Base-by-base conservation (phyloP, 2,113 vertebrate genomes). In the Oostethus manadensis region DNA sequence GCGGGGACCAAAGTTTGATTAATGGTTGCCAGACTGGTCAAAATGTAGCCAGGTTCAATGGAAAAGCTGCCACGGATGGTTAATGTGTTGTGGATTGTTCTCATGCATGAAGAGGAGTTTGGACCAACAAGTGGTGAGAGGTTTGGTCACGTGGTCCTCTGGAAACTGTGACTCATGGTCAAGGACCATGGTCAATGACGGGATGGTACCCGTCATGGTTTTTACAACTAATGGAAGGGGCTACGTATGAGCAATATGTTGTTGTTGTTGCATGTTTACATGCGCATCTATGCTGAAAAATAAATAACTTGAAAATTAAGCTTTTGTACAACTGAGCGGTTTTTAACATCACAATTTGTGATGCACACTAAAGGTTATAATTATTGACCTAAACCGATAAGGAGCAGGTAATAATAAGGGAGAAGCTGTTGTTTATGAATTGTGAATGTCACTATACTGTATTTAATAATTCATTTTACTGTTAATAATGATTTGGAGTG, bases 61-160 rank as follows among this genome's bases (percentile, higher is more conserved):
- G 53, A 60, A 62, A 47, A 59, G 64, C 58, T 72, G 74, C 59
- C 62, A 78, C 78, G 72, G 66, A 79, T 80, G 71, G 86, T 87
- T 86, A 87, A 88, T 86, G 77, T 86, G 74, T 87, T 62, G 64
- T 71, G 68, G 64, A 83, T 71, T 71, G 68, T 79, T 84, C 74
- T 68, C 83, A 68, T 78, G 55, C 62, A 62, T 14, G 60, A 81
- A 85, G 86, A 78, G 88, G 88, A 76, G 78, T 87, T 77, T 79
- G 62, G 61, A 21, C 69, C 70, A 73, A 60, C 58, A 59, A 46
- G 57, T 62, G 56, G 62, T 62, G 76, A 75, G 66, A 13, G 79
- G 66, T 58, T 64, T 58, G 60, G 51, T 63, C 33, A 44, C 33
- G 46, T 8, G 8, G 20, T 69, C 69, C 58, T 48, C 49, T 67